Conservation (phyloP, 1,140 invertebrate genomes). For the Drosophila serrata region DNA sequence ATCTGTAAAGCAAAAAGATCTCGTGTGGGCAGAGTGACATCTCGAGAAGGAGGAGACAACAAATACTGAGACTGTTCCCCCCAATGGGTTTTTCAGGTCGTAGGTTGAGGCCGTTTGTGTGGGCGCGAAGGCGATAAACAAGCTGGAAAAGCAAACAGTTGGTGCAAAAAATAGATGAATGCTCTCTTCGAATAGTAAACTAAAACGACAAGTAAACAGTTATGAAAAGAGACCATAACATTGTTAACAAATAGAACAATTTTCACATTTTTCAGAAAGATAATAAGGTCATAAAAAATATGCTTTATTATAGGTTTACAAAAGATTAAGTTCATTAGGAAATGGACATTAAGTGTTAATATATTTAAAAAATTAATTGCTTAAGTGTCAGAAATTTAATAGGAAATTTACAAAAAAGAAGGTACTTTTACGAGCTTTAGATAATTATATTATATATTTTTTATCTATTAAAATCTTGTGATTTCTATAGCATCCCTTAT, state of each 20-base stretch:
- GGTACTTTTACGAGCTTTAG: neutral
- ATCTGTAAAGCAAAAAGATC: slow-evolving; percentile 14
- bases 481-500: neutral
- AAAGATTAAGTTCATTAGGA: neutral
- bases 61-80: slow-evolving; percentile 31
- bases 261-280: neutral
- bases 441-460: neutral
- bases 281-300: slow-evolving; percentile 8
- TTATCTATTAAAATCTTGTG: neutral
- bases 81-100: slow-evolving; percentile 21
- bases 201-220: slow-evolving; percentile 4
- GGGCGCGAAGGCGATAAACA: slow-evolving; percentile 38
- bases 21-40: slow-evolving; percentile 24
- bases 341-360: neutral
- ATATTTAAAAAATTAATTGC: neutral
- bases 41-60: slow-evolving; percentile 10
- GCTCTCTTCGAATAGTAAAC: slow-evolving; percentile 3
- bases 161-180: slow-evolving; percentile 34
- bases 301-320: neutral
- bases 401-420: neutral
- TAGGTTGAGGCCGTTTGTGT: slow-evolving; percentile 42
- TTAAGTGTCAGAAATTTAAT: neutral
- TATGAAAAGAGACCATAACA: neutral
- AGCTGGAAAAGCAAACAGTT: slow-evolving; percentile 35
- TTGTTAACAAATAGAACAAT: neutral